Conservation (phyloP, 2,113 vertebrate genomes). For the Fulica atra region DNA sequence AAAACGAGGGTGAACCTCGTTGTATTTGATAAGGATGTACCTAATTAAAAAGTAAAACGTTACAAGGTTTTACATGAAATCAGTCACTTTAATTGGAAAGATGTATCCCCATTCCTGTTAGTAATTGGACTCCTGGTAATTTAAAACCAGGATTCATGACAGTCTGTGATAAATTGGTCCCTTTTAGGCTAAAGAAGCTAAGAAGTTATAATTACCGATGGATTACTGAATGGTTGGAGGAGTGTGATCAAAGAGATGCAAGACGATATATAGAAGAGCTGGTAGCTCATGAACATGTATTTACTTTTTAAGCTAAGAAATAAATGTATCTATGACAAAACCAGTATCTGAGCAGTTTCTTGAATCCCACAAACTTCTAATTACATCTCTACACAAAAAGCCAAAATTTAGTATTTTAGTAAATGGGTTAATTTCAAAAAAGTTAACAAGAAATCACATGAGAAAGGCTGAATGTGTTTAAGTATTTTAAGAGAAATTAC, state of each 20-base stretch:
- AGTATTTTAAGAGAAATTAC: background rate
- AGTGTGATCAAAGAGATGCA: constrained; percentile 55
- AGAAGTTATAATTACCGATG: constrained; percentile 62
- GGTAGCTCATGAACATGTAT: constrained; percentile 23
- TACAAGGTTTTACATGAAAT: constrained; percentile 63
- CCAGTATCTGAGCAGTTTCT: constrained; percentile 1
- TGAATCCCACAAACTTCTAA: background rate
- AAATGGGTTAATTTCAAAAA: background rate
- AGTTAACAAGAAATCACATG: background rate
- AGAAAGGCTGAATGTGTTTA: background rate
- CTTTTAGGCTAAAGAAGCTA: constrained; percentile 64
- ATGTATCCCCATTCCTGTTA: constrained; percentile 11
- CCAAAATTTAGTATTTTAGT: background rate
- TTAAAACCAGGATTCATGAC: constrained; percentile 66
- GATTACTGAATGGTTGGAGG: constrained; percentile 55
- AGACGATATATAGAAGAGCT: background rate
- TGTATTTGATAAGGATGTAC: constrained; percentile 49
- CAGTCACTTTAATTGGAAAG: constrained; percentile 74
- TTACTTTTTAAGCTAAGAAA: constrained; percentile 28
- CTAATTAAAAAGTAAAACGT: constrained; percentile 71
- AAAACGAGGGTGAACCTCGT: constrained; percentile 49
- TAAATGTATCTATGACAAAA: constrained; percentile 40
- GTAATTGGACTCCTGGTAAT: constrained; percentile 70
- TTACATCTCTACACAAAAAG: background rate
- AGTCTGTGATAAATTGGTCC: constrained; percentile 64